These are phyloP conservation scores for Pterobdella sp. DNA, from an alignment of 2,888 invertebrate species.

Conservation along the genomic window DNA sequence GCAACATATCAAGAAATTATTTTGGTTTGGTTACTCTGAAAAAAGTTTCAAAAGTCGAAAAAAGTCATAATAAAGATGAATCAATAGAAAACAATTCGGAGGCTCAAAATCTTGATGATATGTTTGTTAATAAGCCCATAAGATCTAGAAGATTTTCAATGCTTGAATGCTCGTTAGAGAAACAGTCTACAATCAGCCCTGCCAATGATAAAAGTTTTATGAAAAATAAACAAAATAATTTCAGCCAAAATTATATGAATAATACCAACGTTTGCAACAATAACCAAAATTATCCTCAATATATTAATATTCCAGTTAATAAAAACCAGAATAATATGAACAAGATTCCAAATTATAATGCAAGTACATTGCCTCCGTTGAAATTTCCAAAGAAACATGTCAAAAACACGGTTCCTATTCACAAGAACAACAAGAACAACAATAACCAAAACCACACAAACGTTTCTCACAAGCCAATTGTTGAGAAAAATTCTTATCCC, in stretches of 20 bases:
- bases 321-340: too few species aligned
- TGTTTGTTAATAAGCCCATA: neutral
- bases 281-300: too few species aligned
- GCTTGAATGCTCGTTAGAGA: neutral
- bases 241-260: neutral
- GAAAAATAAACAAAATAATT: neutral
- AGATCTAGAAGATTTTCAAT: constrained; percentile 13
- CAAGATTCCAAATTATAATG: too few species aligned
- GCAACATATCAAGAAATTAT: neutral
- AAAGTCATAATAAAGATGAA: neutral
- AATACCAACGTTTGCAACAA: neutral
- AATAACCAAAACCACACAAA: neutral
- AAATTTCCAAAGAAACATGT: too few species aligned
- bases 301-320: too few species aligned
- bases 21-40: constrained; percentile 3
- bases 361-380: too few species aligned
- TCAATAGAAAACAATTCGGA: neutral
- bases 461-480: too few species aligned
- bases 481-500: too few species aligned
- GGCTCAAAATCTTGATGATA: neutral
- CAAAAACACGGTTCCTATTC: too few species aligned
- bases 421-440: constrained; percentile 5
- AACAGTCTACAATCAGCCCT: neutral
- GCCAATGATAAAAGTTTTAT: neutral
- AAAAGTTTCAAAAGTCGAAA: neutral